These are phyloP conservation scores for Cephalopachus bancanus DNA, from an alignment of 2,797 vertebrate species.

Conservation along the genomic window DNA sequence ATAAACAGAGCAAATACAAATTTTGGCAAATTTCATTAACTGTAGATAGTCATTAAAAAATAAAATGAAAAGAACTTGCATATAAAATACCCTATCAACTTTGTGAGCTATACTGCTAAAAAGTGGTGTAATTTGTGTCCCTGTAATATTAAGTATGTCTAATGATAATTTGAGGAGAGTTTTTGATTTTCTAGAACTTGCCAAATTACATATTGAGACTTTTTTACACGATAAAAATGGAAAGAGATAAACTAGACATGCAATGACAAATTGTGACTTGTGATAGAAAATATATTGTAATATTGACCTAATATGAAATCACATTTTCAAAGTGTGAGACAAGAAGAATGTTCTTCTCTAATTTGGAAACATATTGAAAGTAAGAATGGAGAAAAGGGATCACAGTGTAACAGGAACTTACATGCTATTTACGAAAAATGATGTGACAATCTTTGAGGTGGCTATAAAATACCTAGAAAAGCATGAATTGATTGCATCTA, in stretches of 20 bases:
- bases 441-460: neutral
- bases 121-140: neutral
- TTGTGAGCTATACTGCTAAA: neutral
- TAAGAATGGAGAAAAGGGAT: constrained; percentile 10
- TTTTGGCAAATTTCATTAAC: neutral
- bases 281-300: neutral
- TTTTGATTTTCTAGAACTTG: neutral
- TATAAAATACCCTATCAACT: neutral
- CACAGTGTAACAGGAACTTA: neutral
- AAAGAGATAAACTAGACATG: neutral
- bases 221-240: neutral
- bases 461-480: neutral
- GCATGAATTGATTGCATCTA: neutral
- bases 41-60: neutral
- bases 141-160: neutral
- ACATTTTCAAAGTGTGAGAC: neutral
- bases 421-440: neutral
- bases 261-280: neutral
- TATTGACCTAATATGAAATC: neutral
- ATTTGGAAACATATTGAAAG: neutral
- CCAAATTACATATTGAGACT: neutral
- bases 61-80: neutral
- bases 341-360: neutral
- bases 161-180: neutral
- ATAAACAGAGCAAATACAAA: neutral